Evolutionary conservation across 2,888 invertebrate species (phyloP), one percentile per base, ranked within the genome.

Genomic region (Leptura quadrifasciata): DNA sequence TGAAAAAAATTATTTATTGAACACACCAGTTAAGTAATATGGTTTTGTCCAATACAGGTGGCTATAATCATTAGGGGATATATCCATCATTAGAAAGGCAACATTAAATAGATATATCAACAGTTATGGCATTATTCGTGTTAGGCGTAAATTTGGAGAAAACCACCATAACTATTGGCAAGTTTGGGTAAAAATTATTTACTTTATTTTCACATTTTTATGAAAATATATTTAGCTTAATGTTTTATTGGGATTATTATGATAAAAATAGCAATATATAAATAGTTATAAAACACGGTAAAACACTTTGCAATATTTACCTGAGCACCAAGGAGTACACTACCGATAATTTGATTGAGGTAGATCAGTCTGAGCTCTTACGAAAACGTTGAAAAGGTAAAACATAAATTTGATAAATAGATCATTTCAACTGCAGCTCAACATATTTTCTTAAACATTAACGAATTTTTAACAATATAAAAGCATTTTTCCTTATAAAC

Each of bases 401-500:
- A 73, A 75, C 75, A 76, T 74, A 70, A 39, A 61, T 68, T 55
- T 20, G 21, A 71, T 70, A 76, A 39, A 73, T 58, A 74, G 65
- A 63, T 75, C 76, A 76, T 76, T 72, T 74, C 80, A 76, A 54
- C 58, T 31, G 31, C 55, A 70, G 57, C 69, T 68, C 52, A 58
- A 27, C 61, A 47, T 67, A 63, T 58, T 73, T 63, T 52, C 15
- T 27, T 64, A 69, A 35, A 71, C 20, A 63, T 57, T 27, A 61
- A 17, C 72, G 39, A 27, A 67, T 61, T 71, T 76, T 65, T 39
- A 52, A 75, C 60, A 68, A 74, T 72, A 73, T 74, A 64, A 55
- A 74, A 72, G 71, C 74, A 78, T 81, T 77, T 74, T 75, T 20
- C 54, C 72, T 77, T 67, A 76, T 75, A 78, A 82, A 81, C 74